Evolutionary conservation across 2,888 invertebrate species (phyloP), one percentile per base, ranked within the genome.

Genomic region (Drosophila emarginata): DNA sequence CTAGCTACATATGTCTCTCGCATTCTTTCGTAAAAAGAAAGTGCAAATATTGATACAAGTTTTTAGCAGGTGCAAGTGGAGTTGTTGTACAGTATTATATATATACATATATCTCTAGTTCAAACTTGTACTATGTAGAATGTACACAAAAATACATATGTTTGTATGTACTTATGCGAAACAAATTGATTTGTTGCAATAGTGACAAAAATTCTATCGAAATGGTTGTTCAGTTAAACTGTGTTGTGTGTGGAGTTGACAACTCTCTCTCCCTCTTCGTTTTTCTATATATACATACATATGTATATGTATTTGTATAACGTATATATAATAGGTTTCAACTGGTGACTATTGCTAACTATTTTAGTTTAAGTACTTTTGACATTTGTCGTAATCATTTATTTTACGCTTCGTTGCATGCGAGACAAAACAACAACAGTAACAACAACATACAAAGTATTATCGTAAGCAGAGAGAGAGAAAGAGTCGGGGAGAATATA

Each of bases 21-120:
- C 11, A 45, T 45, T 21, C 7, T 54, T 36, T 18, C 15, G 12
- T 15, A 36, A 21, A 50, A 63, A 77, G 84, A 85, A 85, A 85
- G 84, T 87, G 80, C 80, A 84, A 85, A 85, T 76, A 85, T 85
- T 85, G 78, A 70, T 67, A 64, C 70, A 64, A 71, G 71, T 71
- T 64, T 70, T 63, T 50, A 56, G 70, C 70, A 71, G 70, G 70
- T 71, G 70, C 45, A 45, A 45, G 45, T 21, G 18, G 18, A 45
- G 52, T 52, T 52, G 52, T n/a, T 23, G 26, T 6, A 45, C 45
- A 45, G 18, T 45, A n/a, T 45, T 45, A 15, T n/a, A n/a, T n/a
- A n/a, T n/a, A n/a, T n/a, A 40, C 15, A 40, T 40, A 45, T 45
- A 45, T 45, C 40, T 45, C 18, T 45, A 21, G 45, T 45, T 11